Evolutionary conservation across 2,797 vertebrate species (phyloP), one percentile per base, ranked within the genome.

Genomic region (Notamacropus eugenii): DNA sequence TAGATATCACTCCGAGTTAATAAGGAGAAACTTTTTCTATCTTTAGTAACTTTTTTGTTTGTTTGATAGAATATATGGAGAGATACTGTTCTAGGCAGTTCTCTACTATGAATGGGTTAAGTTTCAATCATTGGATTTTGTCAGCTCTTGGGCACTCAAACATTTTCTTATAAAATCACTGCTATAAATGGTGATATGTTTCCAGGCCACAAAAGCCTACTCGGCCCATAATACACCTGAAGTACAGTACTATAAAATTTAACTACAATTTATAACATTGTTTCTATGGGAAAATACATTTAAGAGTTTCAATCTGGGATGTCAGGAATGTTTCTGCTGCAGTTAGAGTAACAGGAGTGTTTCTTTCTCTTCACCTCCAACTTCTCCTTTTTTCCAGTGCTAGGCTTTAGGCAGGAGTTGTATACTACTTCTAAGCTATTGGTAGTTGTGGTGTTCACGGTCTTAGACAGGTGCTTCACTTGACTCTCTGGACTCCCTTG

Each of bases 1-100:
- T 87, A 16, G 54, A 62, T 93, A 95, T 95, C 92, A 59, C 93
- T 97, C 58, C 93, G 92, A 82, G 55, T 93, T 95, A 96, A 94
- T 54, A 93, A 93, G 90, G 91, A 1, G 8, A 96, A 94, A 59
- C 56, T 24, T 22, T 67, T 67, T 95, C 87, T 96, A 1, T 96
- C n/a, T 55, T 90, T 58, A n/a, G 46, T 62, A 46, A 34, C 55
- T 91, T 96, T 96, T 93, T 90, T 31, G 67, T 29, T 91, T 92
- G 56, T 74, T 14, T 62, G 40, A 55, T 59, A 91, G 93, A 74
- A 46, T 87, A 27, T 87, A 46, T 50, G 74, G 46, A 95, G 93
- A 96, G 92, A 91, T 93, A 62, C 55, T 93, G 40, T 92, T 95
- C 93, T 93, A 90, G 92, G 52, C 58, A 91, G 96, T 4, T 28